These are phyloP conservation scores for Ryuthela nishihirai DNA, from an alignment of 2,888 invertebrate genomes.

Conservation along the genomic window DNA sequence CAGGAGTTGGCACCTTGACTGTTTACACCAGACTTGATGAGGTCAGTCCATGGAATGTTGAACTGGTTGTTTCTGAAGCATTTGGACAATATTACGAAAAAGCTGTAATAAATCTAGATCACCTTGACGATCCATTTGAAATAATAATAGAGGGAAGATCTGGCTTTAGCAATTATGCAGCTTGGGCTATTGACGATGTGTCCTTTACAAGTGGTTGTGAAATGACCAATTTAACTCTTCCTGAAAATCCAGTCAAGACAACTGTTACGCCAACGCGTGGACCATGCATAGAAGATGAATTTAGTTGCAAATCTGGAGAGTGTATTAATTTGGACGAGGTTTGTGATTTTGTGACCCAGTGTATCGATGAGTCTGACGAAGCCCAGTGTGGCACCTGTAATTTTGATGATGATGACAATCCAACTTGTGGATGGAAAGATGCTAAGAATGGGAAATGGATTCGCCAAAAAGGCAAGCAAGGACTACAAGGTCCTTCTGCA, in stretches of 20 bases:
- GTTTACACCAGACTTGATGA: slow-evolving; percentile 26
- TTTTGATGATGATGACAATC: slow-evolving; percentile 28
- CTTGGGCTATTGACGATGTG: slow-evolving; percentile 40
- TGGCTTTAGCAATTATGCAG: slow-evolving; percentile 6
- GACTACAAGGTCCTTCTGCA: slow-evolving; percentile 10
- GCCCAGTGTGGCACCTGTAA: slow-evolving; percentile 30
- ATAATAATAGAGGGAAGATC: slow-evolving; percentile 29
- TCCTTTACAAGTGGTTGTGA: slow-evolving; percentile 37
- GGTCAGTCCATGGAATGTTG: slow-evolving; percentile 13
- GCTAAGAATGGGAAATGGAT: slow-evolving; percentile 19
- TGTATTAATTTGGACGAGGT: slow-evolving; percentile 23
- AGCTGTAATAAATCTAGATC: slow-evolving; percentile 13
- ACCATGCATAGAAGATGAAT: slow-evolving; percentile 12
- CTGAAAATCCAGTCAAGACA: slow-evolving; percentile 8
- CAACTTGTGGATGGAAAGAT: slow-evolving; percentile 37
- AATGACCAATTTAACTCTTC: slow-evolving; percentile 17
- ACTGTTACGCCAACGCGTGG: slow-evolving; percentile 6
- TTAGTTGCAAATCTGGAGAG: slow-evolving; percentile 11
- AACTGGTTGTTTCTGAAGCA: slow-evolving; percentile 7
- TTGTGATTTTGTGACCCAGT: slow-evolving; percentile 39
- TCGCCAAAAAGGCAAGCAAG: slow-evolving; percentile 14
- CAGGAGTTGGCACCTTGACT: slow-evolving; percentile 18
- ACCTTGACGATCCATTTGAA: slow-evolving; percentile 29
- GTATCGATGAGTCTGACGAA: slow-evolving; percentile 36
- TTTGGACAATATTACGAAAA: slow-evolving; percentile 36